These are phyloP conservation scores for Brachionus asplanchnoidis DNA, from an alignment of 1,140 invertebrate species.

Conservation along the genomic window DNA sequence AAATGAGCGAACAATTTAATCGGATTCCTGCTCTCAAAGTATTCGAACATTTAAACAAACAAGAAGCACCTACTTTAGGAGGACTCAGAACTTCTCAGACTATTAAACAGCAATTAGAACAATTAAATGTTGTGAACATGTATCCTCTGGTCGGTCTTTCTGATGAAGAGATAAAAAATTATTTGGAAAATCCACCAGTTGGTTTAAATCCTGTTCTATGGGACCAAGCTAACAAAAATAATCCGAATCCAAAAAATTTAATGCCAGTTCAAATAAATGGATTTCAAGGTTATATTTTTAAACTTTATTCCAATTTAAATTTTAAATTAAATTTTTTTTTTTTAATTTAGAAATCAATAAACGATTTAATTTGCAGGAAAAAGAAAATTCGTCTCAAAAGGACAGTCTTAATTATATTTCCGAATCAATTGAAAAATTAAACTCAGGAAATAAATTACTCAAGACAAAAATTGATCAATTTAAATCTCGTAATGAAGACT, in stretches of 20 bases:
- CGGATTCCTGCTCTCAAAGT: slow-evolving; percentile 27
- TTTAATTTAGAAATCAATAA: slow-evolving; percentile 66
- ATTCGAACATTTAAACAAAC: slow-evolving; percentile 44
- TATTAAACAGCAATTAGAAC: slow-evolving; percentile 66
- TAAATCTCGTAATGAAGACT: slow-evolving; percentile 35
- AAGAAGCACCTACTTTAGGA: slow-evolving; percentile 61
- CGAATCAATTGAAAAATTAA: slow-evolving; percentile 34
- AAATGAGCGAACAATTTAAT: slow-evolving; percentile 17
- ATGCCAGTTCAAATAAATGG: slow-evolving; percentile 88
- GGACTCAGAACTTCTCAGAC: slow-evolving; percentile 46
- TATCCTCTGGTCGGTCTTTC: slow-evolving; percentile 51
- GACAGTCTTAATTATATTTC: slow-evolving; percentile 61
- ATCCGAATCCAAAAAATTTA: slow-evolving; percentile 79
- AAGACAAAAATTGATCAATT: slow-evolving; percentile 39
- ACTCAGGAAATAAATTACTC: slow-evolving; percentile 31
- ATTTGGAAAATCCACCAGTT: slow-evolving; percentile 77
- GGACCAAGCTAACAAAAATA: slow-evolving; percentile 80
- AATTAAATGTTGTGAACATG: slow-evolving; percentile 55
- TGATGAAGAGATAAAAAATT: slow-evolving; percentile 70
- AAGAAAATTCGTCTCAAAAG: slow-evolving; percentile 72
- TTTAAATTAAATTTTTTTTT: not conserved
- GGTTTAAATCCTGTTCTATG: slow-evolving; percentile 65
- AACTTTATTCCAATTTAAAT: not conserved
- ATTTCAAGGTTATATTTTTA: slow-evolving; percentile 60
- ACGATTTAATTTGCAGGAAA: slow-evolving; percentile 71